phyloP scores from a whole-genome alignment of 2,888 invertebrate genomes.

The Dendrolimus pini region DNA sequence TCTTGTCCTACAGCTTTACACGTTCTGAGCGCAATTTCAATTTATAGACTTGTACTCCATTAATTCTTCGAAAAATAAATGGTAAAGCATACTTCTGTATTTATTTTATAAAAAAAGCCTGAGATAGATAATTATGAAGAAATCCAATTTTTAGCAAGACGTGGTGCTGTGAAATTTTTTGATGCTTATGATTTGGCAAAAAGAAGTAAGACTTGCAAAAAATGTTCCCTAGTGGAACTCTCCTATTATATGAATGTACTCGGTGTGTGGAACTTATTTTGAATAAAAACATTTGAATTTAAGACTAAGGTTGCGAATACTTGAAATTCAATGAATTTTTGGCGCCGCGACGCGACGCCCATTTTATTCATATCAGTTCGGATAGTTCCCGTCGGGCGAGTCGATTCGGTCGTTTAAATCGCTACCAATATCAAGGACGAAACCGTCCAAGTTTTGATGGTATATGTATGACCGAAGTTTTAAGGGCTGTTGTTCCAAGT shows the following conservation, averaged over 20 bases:
- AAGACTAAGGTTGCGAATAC: not conserved
- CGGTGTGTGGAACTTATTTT: no score
- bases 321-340: not conserved
- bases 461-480: not conserved
- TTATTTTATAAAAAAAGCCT: no score
- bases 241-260: not conserved
- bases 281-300: no score
- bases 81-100: no score
- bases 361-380: not conserved
- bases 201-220: no score
- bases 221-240: not conserved
- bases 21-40: not conserved
- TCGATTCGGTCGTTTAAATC: not conserved
- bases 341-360: not conserved
- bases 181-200: no score
- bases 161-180: no score
- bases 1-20: constrained; percentile 8
- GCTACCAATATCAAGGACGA: not conserved
- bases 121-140: no score
- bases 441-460: not conserved
- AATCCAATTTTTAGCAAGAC: no score
- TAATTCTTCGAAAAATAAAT: not conserved
- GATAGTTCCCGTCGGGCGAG: not conserved
- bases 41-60: not conserved
- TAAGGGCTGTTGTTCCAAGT: not conserved